phyloP scores from a whole-genome alignment of 2,797 vertebrate genomes.

The Morelia viridis region DNA sequence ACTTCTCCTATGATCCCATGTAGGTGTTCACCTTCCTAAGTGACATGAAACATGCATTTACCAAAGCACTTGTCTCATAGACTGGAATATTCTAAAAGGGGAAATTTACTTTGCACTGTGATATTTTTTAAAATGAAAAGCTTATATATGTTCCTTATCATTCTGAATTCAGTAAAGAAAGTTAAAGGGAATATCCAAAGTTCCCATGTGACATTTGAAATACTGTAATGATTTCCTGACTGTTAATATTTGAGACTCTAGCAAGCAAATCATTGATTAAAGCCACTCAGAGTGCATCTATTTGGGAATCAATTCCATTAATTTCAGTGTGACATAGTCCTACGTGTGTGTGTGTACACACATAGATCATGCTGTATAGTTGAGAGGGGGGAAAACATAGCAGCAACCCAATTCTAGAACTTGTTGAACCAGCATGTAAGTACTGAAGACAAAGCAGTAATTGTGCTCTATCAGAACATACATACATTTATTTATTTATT shows the following conservation, averaged over 20 bases:
- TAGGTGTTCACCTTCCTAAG: background rate
- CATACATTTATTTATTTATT: background rate
- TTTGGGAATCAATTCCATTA: background rate
- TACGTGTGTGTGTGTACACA: background rate
- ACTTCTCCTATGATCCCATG: background rate
- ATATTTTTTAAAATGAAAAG: background rate
- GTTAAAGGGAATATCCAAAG: background rate
- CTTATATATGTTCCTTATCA: background rate
- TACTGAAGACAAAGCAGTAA: background rate
- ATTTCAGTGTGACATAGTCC: background rate
- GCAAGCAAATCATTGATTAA: background rate
- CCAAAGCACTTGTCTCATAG: background rate
- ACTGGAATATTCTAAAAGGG: background rate
- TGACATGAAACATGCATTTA: background rate
- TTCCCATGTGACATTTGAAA: background rate
- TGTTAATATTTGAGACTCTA: background rate
- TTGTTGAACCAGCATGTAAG: constrained; percentile 2
- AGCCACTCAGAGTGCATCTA: background rate
- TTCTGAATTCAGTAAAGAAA: background rate
- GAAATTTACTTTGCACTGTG: background rate
- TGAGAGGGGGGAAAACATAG: background rate
- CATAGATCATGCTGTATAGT: background rate
- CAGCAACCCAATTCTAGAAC: background rate
- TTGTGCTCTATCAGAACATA: background rate
- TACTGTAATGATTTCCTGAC: background rate